phyloP scores from a whole-genome alignment of 2,888 invertebrate genomes.

The Xiphydria camelus region DNA sequence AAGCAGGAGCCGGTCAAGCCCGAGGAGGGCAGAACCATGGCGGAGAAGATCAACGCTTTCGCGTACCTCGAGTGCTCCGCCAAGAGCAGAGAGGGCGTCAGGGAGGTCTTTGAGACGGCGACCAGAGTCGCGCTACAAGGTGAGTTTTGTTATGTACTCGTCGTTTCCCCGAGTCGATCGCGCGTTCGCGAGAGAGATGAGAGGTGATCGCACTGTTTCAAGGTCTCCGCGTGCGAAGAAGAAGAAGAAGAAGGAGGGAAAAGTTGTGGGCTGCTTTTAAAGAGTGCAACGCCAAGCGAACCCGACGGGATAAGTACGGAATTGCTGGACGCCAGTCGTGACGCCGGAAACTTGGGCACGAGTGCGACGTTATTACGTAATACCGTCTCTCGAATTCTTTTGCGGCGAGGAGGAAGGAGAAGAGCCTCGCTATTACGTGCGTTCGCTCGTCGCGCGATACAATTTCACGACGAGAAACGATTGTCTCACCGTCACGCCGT shows the following conservation, averaged over 20 bases:
- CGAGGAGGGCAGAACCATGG: constrained; percentile 97
- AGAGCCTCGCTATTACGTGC: too few species aligned
- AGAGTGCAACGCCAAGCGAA: constrained; percentile 56
- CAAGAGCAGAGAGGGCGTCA: constrained; percentile 98
- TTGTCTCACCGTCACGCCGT: too few species aligned
- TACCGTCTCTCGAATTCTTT: constrained; percentile 56
- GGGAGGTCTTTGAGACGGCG: constrained; percentile 99
- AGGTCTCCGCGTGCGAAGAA: constrained; percentile 71
- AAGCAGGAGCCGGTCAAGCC: constrained; percentile 98
- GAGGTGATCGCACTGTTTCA: not conserved
- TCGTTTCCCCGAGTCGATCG: not conserved
- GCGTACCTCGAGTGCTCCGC: constrained; percentile 99
- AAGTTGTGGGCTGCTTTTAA: constrained; percentile 85
- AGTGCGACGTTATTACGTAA: constrained; percentile 51
- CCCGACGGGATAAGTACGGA: constrained; percentile 43
- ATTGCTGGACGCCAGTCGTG: constrained; percentile 53
- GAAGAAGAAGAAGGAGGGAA: constrained; percentile 94
- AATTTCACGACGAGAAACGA: constrained; percentile 29
- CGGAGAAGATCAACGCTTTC: constrained; percentile 97
- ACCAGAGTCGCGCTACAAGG: constrained; percentile 96
- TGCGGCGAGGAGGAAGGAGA: constrained; percentile 49
- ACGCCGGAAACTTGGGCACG: constrained; percentile 53
- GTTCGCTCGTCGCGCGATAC: too few species aligned
- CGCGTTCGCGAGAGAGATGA: not conserved
- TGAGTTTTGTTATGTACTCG: constrained; percentile 52